Evolutionary conservation across 2,797 vertebrate species (phyloP).

Genomic region (Siniperca obscura): DNA sequence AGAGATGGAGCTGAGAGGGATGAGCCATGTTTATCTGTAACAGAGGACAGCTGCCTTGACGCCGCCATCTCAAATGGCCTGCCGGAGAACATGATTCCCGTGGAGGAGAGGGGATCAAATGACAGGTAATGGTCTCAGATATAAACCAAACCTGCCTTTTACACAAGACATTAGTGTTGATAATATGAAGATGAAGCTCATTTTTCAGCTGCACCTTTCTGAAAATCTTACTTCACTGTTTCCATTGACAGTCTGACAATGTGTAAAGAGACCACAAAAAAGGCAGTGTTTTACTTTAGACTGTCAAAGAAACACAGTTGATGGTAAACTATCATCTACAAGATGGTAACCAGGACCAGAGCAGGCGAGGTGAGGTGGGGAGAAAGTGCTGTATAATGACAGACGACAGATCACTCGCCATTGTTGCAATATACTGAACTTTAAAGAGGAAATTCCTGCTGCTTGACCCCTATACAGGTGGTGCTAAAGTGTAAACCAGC

Average conservation of each 20-base stretch:
- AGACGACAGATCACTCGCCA: conserved; percentile 6
- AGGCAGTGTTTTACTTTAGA: neutral
- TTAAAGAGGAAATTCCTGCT: conserved; percentile 31
- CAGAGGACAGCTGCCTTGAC: conserved; percentile 63
- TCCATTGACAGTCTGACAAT: neutral
- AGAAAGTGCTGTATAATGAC: conserved; percentile 19
- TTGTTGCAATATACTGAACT: conserved; percentile 15
- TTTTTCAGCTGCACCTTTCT: conserved; percentile 2
- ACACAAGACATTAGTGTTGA: conserved; percentile 19
- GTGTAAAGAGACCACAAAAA: neutral
- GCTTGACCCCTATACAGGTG: conserved; percentile 32
- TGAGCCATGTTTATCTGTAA: conserved; percentile 69
- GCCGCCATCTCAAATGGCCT: conserved; percentile 71
- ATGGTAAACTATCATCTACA: neutral
- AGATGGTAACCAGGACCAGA: neutral
- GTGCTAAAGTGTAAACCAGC: conserved; percentile 17
- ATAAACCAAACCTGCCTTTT: conserved; percentile 54
- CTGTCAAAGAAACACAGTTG: neutral
- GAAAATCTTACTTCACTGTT: conserved; percentile 5
- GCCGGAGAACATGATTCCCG: conserved; percentile 71
- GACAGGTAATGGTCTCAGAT: conserved; percentile 61
- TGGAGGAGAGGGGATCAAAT: conserved; percentile 67
- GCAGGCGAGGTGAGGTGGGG: conserved; percentile 1
- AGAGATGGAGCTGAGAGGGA: conserved; percentile 52
- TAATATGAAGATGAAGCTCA: conserved; percentile 17